Evolutionary conservation across 1,140 invertebrate genomes (phyloP).

Genomic region (Papilio dardanus): DNA sequence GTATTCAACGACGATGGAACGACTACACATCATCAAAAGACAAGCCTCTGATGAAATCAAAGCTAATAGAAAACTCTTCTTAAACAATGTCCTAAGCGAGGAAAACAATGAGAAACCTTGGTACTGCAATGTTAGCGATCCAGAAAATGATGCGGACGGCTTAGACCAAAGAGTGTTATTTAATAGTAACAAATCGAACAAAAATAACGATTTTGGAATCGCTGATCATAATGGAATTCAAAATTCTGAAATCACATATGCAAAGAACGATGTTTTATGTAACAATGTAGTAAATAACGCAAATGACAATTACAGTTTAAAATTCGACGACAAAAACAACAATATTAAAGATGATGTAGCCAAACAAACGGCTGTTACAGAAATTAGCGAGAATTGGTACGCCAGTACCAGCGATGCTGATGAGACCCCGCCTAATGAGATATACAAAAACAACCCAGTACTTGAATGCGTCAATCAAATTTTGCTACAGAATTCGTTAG

Average conservation of each 20-base stretch:
- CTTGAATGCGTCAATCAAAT: slow-evolving; percentile 91
- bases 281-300: slow-evolving; percentile 61
- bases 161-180: slow-evolving; percentile 66
- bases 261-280: slow-evolving; percentile 76
- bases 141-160: slow-evolving; percentile 75
- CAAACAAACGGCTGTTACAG: slow-evolving; percentile 60
- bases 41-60: slow-evolving; percentile 77
- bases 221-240: slow-evolving; percentile 60
- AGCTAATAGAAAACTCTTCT: slow-evolving; percentile 71
- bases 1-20: slow-evolving; percentile 78
- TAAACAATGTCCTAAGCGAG: slow-evolving; percentile 73
- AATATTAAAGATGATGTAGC: slow-evolving; percentile 68
- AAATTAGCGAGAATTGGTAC: slow-evolving; percentile 87
- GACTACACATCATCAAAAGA: slow-evolving; percentile 77
- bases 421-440: slow-evolving; percentile 85
- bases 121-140: slow-evolving; percentile 80
- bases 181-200: slow-evolving; percentile 67
- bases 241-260: slow-evolving; percentile 69
- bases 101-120: slow-evolving; percentile 76
- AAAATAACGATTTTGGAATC: slow-evolving; percentile 69
- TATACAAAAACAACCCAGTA: slow-evolving; percentile 88
- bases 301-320: slow-evolving; percentile 52
- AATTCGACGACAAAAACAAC: slow-evolving; percentile 67
- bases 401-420: slow-evolving; percentile 86
- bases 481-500: slow-evolving; percentile 84